Conservation (phyloP, 2,888 invertebrate species). For the Hedya salicella region DNA sequence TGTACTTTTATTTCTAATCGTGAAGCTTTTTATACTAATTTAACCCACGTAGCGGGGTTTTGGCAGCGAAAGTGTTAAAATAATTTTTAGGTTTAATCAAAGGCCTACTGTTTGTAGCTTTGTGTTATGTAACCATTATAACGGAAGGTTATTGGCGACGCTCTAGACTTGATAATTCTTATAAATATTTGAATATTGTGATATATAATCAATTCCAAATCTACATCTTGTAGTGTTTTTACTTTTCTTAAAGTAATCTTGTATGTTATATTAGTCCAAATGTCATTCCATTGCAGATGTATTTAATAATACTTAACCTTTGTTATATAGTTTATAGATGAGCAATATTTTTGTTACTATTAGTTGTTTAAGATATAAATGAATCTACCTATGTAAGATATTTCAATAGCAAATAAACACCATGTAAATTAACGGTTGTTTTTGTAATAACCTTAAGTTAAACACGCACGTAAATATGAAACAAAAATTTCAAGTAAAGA, state of each 20-base stretch:
- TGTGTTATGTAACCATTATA: neutral
- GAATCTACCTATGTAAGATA: conserved; percentile 68
- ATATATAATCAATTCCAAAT: conserved; percentile 28
- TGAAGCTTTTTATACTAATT: neutral
- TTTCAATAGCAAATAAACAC: conserved; percentile 77
- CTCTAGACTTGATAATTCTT: conserved; percentile 7
- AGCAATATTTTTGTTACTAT: conserved; percentile 82
- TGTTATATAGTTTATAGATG: conserved; percentile 65
- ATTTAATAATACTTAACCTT: conserved; percentile 46
- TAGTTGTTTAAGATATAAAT: conserved; percentile 62
- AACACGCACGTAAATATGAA: conserved; percentile 1
- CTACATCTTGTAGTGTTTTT: conserved; percentile 19
- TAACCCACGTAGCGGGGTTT: neutral
- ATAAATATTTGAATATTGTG: conserved; percentile 28
- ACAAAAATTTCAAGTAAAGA: neutral
- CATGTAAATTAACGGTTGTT: conserved; percentile 64
- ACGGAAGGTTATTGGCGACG: conserved; percentile 10
- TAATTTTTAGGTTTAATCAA: neutral
- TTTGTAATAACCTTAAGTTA: conserved; percentile 48
- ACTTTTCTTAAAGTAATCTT: conserved; percentile 13
- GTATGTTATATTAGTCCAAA: conserved; percentile 19
- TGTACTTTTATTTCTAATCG: neutral
- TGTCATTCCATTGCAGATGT: conserved; percentile 41
- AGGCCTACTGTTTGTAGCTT: neutral
- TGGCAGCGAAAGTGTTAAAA: neutral